Conservation (phyloP, 1,140 invertebrate species). For the Coptotermes formosanus region DNA sequence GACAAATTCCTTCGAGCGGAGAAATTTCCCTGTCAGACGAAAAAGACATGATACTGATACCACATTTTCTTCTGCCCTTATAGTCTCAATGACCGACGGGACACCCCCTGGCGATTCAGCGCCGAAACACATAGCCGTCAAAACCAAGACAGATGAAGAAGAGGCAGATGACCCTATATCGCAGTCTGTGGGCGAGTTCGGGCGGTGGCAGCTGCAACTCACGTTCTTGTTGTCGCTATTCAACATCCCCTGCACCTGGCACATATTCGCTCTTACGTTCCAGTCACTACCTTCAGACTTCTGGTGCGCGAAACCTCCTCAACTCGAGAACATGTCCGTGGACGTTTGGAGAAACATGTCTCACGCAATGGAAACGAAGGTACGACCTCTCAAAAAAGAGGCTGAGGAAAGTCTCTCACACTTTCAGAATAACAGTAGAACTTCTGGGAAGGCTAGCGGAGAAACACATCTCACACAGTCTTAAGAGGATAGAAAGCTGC, state of each 20-base stretch:
- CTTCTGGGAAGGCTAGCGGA: too few species aligned
- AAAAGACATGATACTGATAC: not conserved
- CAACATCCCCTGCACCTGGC: slow-evolving; percentile 44
- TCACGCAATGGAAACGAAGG: slow-evolving; percentile 40
- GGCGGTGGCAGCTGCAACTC: slow-evolving; percentile 46
- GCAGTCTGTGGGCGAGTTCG: slow-evolving; percentile 47
- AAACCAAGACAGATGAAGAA: not conserved
- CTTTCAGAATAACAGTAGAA: too few species aligned
- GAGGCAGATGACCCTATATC: slow-evolving; percentile 29
- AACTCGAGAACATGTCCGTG: slow-evolving; percentile 48
- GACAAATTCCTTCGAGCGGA: not conserved
- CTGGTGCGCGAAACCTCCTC: slow-evolving; percentile 60
- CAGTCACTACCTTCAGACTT: slow-evolving; percentile 58
- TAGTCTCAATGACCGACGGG: not conserved
- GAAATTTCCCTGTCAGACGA: not conserved
- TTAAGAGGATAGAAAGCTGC: too few species aligned
- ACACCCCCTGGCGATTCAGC: not conserved
- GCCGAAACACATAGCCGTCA: not conserved
- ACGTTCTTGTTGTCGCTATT: slow-evolving; percentile 48
- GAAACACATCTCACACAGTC: too few species aligned
- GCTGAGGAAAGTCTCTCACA: too few species aligned
- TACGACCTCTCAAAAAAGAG: not conserved
- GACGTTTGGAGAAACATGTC: slow-evolving; percentile 61
- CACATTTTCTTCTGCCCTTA: not conserved
- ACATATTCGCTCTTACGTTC: slow-evolving; percentile 66